A percentile compares a stretch with the other conserved stretches of the same genome.
Evolutionary conservation across 2,113 vertebrate species (phyloP).

Genomic region (Motacilla alba): DNA sequence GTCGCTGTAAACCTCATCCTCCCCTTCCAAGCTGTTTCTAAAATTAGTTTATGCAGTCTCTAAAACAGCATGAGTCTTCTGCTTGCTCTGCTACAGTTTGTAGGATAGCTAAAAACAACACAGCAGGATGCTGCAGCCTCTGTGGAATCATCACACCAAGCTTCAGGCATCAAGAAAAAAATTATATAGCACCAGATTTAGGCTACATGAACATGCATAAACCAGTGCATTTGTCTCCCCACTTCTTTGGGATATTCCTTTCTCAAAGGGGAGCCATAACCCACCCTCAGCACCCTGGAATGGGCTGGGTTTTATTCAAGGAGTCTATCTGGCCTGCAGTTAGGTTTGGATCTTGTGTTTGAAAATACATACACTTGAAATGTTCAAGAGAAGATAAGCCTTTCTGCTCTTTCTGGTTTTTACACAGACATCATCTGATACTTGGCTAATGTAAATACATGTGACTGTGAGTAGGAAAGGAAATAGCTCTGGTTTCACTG

Average conservation of each 20-base stretch:
- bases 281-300: neutral
- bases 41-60: slow-evolving; percentile 1
- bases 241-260: neutral
- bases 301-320: neutral
- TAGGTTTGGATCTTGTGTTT: neutral
- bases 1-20: neutral
- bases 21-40: neutral
- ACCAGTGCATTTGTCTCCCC: neutral
- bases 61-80: neutral
- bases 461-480: neutral
- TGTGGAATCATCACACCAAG: neutral
- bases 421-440: neutral
- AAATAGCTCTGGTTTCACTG: neutral
- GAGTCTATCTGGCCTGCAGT: neutral
- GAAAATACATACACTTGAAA: neutral
- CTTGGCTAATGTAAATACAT: neutral
- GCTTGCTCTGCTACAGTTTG: neutral
- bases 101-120: neutral
- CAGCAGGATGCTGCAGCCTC: neutral
- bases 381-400: neutral
- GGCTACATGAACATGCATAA: neutral
- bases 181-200: neutral
- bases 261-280: neutral
- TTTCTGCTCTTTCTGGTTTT: neutral
- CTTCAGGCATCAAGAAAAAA: neutral